These are phyloP conservation scores for western clawed frog (Xenopus tropicalis) DNA, from an alignment of 2,113 vertebrate genomes.

Conservation along the genomic window UCB_Xtro_10.0 CM004448.2:56915501-56916000, in stretches of 20 bases:
- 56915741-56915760: not conserved
- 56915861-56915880: no score
- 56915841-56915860: no score
- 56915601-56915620: not conserved
- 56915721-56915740: not conserved
- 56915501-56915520: no score
- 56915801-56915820: not conserved
- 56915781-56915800: constrained; percentile 14
- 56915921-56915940: no score
- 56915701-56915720: not conserved
- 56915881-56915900: no score
- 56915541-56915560: not conserved
- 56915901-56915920: no score
- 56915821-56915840: not conserved
- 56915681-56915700: not conserved
- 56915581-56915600: not conserved
- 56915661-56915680: not conserved
- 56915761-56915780: not conserved
- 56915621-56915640: not conserved
- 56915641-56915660: not conserved
- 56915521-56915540: not conserved
- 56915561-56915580: not conserved
- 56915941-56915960: not conserved
- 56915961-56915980: no score
- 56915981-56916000: no score